Evolutionary conservation across 2,888 invertebrate species (phyloP).

Genomic region (Oscheius sp.): DNA sequence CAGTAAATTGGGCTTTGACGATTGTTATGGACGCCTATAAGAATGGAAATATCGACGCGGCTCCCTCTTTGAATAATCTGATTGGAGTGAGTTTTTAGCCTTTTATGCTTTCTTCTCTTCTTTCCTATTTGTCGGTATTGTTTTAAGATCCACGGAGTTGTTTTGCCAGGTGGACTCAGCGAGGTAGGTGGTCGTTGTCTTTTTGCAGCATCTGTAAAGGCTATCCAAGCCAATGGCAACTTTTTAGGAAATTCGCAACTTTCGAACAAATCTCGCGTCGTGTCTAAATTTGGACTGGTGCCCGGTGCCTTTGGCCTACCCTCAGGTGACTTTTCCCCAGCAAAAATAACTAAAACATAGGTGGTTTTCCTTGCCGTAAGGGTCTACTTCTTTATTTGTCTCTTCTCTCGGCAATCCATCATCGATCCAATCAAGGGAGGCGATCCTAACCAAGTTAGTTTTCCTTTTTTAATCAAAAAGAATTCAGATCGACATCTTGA

Average conservation of each 20-base stretch:
- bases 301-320: slow-evolving; percentile 42
- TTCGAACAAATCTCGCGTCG: slow-evolving; percentile 48
- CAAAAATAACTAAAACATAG: slow-evolving; percentile 18
- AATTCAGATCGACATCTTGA: slow-evolving; percentile 38
- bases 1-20: slow-evolving; percentile 62
- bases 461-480: not conserved
- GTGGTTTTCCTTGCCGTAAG: slow-evolving; percentile 56
- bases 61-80: slow-evolving; percentile 22
- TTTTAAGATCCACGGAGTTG: slow-evolving; percentile 17
- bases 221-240: not conserved
- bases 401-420: slow-evolving; percentile 50
- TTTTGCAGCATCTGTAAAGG: not conserved
- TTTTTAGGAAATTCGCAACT: slow-evolving; percentile 46
- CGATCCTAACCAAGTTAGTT: not conserved
- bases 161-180: slow-evolving; percentile 19
- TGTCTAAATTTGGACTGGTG: slow-evolving; percentile 53
- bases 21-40: slow-evolving; percentile 26
- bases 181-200: slow-evolving; percentile 25
- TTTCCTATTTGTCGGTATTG: not conserved
- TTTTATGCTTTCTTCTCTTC: not conserved
- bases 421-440: not conserved
- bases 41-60: slow-evolving; percentile 21
- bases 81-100: slow-evolving; percentile 14
- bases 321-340: not conserved
- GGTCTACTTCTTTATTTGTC: slow-evolving; percentile 49